A percentile compares a stretch with the other conserved stretches of the same genome.
phyloP scores from a whole-genome alignment of 2,113 vertebrate genomes.

The Gymnorhina tibicen region DNA sequence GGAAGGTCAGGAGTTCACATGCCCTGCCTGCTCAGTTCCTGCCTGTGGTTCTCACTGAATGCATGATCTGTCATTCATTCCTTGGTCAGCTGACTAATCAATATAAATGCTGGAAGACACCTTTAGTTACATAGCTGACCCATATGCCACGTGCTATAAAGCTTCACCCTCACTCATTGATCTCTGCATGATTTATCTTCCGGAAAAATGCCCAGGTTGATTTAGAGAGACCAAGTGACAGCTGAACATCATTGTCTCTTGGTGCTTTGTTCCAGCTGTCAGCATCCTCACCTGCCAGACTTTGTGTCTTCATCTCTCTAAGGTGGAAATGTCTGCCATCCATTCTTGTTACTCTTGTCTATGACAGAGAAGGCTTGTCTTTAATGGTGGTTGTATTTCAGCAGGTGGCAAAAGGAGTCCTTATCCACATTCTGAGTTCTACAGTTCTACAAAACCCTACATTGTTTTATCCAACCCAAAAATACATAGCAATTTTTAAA shows the following conservation, averaged over 20 bases:
- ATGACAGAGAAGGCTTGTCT: neutral
- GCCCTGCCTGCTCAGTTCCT: fast-evolving
- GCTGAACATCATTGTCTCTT: neutral
- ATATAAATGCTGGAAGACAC: neutral
- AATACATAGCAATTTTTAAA: fast-evolving
- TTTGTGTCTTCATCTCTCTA: neutral
- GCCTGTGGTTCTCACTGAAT: neutral
- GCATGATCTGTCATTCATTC: neutral
- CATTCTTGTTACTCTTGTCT: neutral
- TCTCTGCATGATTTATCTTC: neutral
- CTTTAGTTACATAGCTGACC: neutral
- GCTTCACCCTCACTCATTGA: neutral
- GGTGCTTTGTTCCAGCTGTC: neutral
- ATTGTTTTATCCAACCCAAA: neutral
- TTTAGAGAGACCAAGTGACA: neutral
- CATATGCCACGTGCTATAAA: neutral
- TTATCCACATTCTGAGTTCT: neutral
- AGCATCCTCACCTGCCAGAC: neutral
- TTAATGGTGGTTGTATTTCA: fast-evolving
- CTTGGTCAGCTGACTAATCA: neutral
- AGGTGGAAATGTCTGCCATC: neutral
- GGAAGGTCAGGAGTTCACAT: neutral
- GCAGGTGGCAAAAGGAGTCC: neutral
- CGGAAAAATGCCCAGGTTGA: neutral
- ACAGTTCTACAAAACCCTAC: neutral